Conservation (phyloP, 2,797 vertebrate species). For the Threskiornis aethiopicus region DNA sequence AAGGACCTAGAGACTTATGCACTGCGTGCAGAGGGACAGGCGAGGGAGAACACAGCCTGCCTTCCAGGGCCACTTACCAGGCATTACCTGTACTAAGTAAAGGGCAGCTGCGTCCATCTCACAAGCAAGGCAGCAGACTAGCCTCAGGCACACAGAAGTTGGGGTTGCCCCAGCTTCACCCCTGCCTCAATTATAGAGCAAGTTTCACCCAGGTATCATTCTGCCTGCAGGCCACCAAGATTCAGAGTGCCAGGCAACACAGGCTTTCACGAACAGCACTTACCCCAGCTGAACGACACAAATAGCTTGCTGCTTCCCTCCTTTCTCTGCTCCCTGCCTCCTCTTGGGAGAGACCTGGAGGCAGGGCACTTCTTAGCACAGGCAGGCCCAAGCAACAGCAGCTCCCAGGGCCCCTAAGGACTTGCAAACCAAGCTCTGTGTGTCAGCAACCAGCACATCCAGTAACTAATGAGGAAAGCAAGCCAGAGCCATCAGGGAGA, state of each 20-base stretch:
- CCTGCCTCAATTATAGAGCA: not conserved
- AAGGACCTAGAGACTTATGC: accelerated
- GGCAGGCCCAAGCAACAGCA: not conserved
- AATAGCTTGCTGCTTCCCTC: not conserved
- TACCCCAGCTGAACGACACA: not conserved
- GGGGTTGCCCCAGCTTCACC: not conserved
- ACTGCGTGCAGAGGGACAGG: not conserved
- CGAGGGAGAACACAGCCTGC: accelerated
- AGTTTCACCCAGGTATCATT: not conserved
- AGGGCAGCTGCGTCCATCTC: not conserved
- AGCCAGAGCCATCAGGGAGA: not conserved
- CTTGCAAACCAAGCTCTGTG: not conserved
- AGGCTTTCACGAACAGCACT: not conserved
- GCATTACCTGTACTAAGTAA: too few species aligned
- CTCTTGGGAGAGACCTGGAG: not conserved
- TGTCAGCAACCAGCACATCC: not conserved
- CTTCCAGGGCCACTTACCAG: not conserved
- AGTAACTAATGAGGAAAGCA: not conserved
- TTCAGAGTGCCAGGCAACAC: not conserved
- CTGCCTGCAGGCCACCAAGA: not conserved
- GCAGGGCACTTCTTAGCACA: not conserved
- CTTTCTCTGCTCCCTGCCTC: not conserved
- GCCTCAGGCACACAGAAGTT: not conserved
- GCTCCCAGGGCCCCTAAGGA: not conserved
- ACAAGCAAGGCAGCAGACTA: not conserved